Conservation (phyloP, 2,888 invertebrate genomes). For the Bibio marci region DNA sequence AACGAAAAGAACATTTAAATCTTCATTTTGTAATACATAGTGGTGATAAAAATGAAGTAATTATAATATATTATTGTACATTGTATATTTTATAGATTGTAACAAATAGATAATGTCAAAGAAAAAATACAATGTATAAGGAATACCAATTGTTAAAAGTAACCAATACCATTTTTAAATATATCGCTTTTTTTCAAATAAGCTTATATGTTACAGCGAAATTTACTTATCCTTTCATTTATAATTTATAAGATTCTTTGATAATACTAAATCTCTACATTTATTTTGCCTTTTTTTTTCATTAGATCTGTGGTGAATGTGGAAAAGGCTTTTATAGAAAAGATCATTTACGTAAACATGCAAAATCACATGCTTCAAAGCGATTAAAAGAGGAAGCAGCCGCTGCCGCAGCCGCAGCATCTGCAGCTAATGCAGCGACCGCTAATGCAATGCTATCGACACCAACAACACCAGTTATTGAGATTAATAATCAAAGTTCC, state of each 20-base stretch:
- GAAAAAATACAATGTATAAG: no score
- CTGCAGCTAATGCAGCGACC: neutral
- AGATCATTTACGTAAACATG: conserved; percentile 65
- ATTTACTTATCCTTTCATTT: no score
- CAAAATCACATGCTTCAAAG: conserved; percentile 58
- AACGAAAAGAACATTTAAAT: conserved; percentile 66
- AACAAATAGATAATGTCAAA: no score
- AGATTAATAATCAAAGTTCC: conserved; percentile 16
- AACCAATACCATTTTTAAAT: no score
- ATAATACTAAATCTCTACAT: no score
- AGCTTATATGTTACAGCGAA: no score
- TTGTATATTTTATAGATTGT: conserved; percentile 15
- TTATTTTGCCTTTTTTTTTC: neutral
- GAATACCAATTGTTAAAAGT: no score
- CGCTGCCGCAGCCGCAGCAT: conserved; percentile 1
- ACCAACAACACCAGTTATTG: neutral
- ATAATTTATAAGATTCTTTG: no score
- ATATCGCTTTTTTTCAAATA: no score
- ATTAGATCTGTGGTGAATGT: conserved; percentile 19
- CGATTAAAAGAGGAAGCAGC: conserved; percentile 49
- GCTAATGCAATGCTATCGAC: conserved; percentile 1
- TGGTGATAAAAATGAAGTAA: conserved; percentile 62
- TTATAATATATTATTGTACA: neutral
- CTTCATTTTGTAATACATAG: conserved; percentile 72
- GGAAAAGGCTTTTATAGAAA: conserved; percentile 53